Evolutionary conservation across 1,140 invertebrate genomes (phyloP).

Genomic region (Chionoecetes opilio): DNA sequence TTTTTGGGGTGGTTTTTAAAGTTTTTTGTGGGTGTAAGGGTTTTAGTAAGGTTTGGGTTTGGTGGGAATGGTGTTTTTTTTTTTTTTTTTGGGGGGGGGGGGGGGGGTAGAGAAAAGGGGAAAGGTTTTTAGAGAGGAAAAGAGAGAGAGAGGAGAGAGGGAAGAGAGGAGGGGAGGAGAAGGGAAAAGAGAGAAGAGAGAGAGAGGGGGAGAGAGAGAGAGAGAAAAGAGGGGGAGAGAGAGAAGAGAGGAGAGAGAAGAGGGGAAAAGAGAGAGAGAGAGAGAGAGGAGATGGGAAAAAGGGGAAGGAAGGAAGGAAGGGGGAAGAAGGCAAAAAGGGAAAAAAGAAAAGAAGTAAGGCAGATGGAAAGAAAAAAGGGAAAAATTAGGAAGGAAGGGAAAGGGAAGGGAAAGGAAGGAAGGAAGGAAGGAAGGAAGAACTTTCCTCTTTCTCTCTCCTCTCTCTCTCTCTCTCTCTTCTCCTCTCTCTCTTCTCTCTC

Average conservation of each 20-base stretch:
- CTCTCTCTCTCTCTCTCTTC: too few relatives aligned
- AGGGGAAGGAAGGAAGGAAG: background rate
- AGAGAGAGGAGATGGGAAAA: background rate
- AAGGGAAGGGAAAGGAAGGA: background rate
- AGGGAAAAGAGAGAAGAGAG: background rate
- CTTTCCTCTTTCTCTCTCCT: too few relatives aligned
- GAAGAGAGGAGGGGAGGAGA: background rate
- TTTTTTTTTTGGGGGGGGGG: too few relatives aligned
- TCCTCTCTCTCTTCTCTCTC: too few relatives aligned
- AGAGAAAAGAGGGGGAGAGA: background rate
- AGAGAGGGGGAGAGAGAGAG: background rate
- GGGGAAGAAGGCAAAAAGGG: background rate
- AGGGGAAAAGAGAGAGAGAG: background rate
- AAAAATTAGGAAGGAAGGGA: too few relatives aligned
- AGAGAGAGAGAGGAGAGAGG: too few relatives aligned
- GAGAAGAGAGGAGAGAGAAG: background rate
- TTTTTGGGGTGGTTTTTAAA: too few relatives aligned
- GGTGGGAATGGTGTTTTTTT: too few relatives aligned
- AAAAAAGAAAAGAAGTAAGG: background rate
- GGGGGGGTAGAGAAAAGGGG: slow-evolving; percentile 60
- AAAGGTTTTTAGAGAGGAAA: background rate
- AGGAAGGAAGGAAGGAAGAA: too few relatives aligned
- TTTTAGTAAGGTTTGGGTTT: too few relatives aligned
- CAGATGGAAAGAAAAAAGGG: too few relatives aligned
- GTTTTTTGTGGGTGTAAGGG: too few relatives aligned